Conservation (phyloP, 2,113 vertebrate genomes). For the Buteo buteo region DNA sequence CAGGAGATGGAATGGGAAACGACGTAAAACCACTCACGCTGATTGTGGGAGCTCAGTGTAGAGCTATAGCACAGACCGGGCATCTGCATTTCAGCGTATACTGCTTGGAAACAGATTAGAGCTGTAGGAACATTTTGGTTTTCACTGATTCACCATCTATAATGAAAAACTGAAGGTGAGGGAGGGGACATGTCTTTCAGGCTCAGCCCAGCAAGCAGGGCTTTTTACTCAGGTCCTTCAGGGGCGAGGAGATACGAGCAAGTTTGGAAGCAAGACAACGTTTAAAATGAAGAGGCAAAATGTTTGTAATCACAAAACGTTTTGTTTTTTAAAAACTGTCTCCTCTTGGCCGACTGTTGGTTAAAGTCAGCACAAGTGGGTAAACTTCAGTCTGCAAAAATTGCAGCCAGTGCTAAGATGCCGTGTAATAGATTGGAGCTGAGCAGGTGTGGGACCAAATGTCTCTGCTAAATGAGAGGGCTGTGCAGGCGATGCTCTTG, state of each 20-base stretch:
- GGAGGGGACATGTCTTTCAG: background rate
- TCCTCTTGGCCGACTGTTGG: background rate
- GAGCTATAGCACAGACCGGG: background rate
- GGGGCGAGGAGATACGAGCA: background rate
- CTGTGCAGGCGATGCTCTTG: background rate
- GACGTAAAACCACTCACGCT: rapidly evolving
- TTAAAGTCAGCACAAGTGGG: background rate
- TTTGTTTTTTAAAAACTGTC: background rate
- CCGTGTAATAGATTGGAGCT: background rate
- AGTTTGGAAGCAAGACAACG: background rate
- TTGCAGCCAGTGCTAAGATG: background rate
- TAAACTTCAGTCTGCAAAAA: background rate
- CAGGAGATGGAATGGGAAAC: background rate
- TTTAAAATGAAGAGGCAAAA: background rate
- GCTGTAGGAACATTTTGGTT: background rate
- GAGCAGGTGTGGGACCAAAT: background rate
- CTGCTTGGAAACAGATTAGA: background rate
- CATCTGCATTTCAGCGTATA: background rate
- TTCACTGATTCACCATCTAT: background rate
- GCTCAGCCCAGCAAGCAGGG: background rate
- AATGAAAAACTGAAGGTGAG: background rate
- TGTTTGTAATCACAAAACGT: background rate
- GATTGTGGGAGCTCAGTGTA: background rate
- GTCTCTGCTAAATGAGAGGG: background rate
- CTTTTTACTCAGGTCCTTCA: background rate